Conservation (phyloP, 2,113 vertebrate species). For the Pogona vitticeps region DNA sequence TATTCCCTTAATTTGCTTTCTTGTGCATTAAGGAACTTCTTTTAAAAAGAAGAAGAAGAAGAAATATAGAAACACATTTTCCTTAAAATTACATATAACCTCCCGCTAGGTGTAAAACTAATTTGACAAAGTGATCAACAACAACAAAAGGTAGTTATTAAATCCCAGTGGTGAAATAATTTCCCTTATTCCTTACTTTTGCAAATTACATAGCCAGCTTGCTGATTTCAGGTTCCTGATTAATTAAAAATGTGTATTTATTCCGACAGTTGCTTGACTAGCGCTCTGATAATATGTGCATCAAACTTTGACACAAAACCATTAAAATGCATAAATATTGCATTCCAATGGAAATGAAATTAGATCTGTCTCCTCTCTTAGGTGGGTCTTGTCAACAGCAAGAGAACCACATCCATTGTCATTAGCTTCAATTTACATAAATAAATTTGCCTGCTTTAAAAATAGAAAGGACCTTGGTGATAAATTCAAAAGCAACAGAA, state of each 20-base stretch:
- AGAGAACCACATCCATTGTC: slow-evolving; percentile 48
- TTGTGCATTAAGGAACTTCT: slow-evolving; percentile 41
- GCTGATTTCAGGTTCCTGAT: slow-evolving; percentile 43
- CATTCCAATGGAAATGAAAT: slow-evolving; percentile 71
- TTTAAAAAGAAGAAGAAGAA: background rate
- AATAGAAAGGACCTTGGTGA: slow-evolving; percentile 42
- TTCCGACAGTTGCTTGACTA: slow-evolving; percentile 47
- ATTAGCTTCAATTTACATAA: slow-evolving; percentile 55
- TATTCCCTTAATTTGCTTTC: slow-evolving; percentile 44
- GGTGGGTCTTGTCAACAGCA: slow-evolving; percentile 45
- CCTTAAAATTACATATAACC: slow-evolving; percentile 56
- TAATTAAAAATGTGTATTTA: slow-evolving; percentile 70
- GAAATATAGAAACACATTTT: slow-evolving; percentile 37
- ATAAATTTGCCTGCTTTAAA: slow-evolving; percentile 56
- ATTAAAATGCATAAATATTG: slow-evolving; percentile 62
- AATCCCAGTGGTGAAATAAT: slow-evolving; percentile 57
- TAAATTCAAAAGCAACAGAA: slow-evolving; percentile 36
- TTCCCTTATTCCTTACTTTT: slow-evolving; percentile 47
- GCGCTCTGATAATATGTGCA: slow-evolving; percentile 46
- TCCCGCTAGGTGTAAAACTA: slow-evolving; percentile 63
- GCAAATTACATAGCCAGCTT: slow-evolving; percentile 36
- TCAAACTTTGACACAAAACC: slow-evolving; percentile 54
- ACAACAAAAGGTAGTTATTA: slow-evolving; percentile 42
- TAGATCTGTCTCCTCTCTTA: slow-evolving; percentile 65
- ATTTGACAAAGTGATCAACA: slow-evolving; percentile 66